Evolutionary conservation across 2,888 invertebrate species (phyloP).

Genomic region (Brenthis ino): DNA sequence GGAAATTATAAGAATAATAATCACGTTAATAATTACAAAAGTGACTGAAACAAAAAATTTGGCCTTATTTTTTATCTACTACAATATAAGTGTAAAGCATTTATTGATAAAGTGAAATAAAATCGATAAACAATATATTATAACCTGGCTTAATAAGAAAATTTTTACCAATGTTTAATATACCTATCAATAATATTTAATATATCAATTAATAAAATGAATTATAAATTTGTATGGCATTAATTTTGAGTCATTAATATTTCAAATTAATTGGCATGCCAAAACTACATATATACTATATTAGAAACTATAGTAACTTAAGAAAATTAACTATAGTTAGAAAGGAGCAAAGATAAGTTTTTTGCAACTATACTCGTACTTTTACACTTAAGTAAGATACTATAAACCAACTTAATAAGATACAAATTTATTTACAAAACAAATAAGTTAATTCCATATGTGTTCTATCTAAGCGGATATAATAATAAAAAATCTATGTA

Average conservation of each 20-base stretch:
- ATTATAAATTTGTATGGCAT: background rate
- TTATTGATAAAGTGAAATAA: too few species aligned
- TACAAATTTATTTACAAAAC: too few species aligned
- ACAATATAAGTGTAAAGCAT: too few species aligned
- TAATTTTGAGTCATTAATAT: background rate
- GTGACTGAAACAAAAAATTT: too few species aligned
- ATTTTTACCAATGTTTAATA: too few species aligned
- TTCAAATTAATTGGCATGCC: background rate
- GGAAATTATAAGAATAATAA: too few species aligned
- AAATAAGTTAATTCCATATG: background rate
- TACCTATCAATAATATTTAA: too few species aligned
- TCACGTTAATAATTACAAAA: too few species aligned
- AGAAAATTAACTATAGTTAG: background rate
- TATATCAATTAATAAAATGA: slow-evolving; percentile 1
- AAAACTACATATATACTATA: background rate
- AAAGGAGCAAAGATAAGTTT: slow-evolving; percentile 7
- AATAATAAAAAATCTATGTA: slow-evolving; percentile 5
- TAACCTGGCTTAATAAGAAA: too few species aligned
- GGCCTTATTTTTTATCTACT: too few species aligned
- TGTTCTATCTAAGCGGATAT: background rate
- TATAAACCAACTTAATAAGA: background rate
- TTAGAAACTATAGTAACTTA: too few species aligned
- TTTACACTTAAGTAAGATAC: background rate
- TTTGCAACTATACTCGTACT: background rate
- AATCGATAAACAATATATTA: too few species aligned